Evolutionary conservation across 2,113 vertebrate genomes (phyloP).

Genomic region (Gasterosteus aculeatus): DNA sequence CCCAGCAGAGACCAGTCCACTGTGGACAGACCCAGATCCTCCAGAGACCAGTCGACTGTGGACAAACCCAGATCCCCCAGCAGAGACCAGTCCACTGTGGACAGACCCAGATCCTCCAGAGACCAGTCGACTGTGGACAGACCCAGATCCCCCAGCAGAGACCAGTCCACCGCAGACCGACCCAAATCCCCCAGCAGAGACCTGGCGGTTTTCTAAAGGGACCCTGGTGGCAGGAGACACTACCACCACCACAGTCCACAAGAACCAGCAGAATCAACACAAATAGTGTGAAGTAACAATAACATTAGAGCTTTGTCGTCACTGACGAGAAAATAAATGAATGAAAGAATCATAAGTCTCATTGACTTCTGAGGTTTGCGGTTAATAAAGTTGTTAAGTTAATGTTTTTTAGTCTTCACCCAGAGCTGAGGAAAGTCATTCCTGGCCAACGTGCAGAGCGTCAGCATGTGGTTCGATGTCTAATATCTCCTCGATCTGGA

Average conservation of each 20-base stretch:
- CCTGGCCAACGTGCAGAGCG: constrained; percentile 13
- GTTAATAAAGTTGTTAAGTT: not conserved
- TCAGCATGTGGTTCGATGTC: constrained; percentile 36
- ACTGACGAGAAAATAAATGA: not conserved
- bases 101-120: too few species aligned
- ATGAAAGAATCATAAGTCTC: constrained; percentile 6
- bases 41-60: too few species aligned
- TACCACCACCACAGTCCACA: not conserved
- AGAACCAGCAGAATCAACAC: not conserved
- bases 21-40: too few species aligned
- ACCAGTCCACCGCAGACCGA: too few species aligned
- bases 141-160: too few species aligned
- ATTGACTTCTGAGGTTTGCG: constrained; percentile 10
- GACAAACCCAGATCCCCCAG: too few species aligned
- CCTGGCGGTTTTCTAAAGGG: not conserved
- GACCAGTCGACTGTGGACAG: too few species aligned
- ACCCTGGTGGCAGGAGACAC: not conserved
- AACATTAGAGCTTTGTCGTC: not conserved
- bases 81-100: too few species aligned
- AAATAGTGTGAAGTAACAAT: not conserved
- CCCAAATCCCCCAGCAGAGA: too few species aligned
- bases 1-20: too few species aligned
- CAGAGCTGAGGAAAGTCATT: constrained; percentile 8
- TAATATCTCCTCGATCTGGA: constrained; percentile 65
- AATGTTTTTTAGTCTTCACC: not conserved